Conservation (phyloP, 1,140 invertebrate genomes). For the Cotesia glomerata region DNA sequence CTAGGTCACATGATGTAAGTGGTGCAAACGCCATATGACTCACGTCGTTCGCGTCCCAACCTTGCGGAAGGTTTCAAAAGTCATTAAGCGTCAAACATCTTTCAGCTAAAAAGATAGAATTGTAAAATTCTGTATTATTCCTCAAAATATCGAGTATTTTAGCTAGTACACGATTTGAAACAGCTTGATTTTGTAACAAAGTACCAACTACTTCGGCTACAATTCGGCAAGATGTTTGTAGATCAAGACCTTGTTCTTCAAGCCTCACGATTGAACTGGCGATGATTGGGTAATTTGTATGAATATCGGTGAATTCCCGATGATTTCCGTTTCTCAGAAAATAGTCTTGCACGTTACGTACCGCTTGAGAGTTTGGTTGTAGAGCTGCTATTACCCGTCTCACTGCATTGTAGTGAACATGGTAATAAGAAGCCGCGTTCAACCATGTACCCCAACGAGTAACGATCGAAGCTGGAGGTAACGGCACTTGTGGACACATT, state of each 20-base stretch:
- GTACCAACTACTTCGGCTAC: background rate
- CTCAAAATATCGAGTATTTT: background rate
- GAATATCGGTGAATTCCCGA: background rate
- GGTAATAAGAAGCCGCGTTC: slow-evolving; percentile 46
- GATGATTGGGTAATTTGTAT: background rate
- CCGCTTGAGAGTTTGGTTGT: background rate
- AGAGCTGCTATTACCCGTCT: background rate
- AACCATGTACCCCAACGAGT: slow-evolving; percentile 58
- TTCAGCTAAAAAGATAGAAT: background rate
- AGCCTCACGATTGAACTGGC: background rate
- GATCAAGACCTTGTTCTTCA: background rate
- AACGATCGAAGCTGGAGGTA: slow-evolving; percentile 51
- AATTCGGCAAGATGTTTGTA: no score
- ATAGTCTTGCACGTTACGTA: background rate
- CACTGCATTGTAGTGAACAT: slow-evolving; percentile 39
- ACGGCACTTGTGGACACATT: slow-evolving; percentile 37
- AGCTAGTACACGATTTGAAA: background rate
- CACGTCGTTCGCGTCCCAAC: no score
- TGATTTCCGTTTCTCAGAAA: background rate
- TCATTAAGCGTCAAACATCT: no score
- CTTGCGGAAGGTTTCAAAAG: no score
- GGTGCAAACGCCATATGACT: no score
- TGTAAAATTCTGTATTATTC: background rate
- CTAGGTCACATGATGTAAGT: no score
- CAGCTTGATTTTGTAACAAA: background rate